phyloP scores from a whole-genome alignment of 2,888 invertebrate species.

The Hypselothyrea guttata region DNA sequence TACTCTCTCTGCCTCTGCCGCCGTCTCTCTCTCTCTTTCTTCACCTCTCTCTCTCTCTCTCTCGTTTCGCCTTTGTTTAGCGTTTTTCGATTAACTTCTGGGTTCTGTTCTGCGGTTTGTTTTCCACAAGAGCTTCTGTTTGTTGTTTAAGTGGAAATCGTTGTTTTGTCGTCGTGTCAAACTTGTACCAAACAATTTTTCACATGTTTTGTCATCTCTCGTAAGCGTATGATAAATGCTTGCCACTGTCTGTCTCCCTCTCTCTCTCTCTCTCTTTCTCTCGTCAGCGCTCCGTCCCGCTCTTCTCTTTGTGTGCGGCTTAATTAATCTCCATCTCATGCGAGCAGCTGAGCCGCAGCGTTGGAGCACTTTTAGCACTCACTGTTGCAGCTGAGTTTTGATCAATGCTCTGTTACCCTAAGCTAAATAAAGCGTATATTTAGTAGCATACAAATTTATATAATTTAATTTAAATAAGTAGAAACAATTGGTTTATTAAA shows the following conservation, averaged over 20 bases:
- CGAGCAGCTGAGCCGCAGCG: constrained; percentile 29
- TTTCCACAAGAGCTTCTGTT: constrained; percentile 60
- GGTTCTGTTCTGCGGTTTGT: constrained; percentile 59
- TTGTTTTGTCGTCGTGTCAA: constrained; percentile 73
- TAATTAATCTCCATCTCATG: constrained; percentile 58
- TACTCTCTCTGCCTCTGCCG: constrained; percentile 7
- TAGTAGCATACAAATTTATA: constrained; percentile 11
- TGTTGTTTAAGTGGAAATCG: constrained; percentile 77
- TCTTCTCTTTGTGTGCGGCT: constrained; percentile 28
- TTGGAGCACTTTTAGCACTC: too few species aligned
- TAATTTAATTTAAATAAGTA: too few species aligned
- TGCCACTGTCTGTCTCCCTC: constrained; percentile 1
- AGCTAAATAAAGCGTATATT: too few species aligned
- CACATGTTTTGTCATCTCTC: constrained; percentile 44
- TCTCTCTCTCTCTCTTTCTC: too few species aligned
- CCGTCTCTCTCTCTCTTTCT: neutral
- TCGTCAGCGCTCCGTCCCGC: too few species aligned
- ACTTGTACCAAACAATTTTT: constrained; percentile 64
- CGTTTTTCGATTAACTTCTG: constrained; percentile 78
- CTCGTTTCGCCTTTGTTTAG: constrained; percentile 57
- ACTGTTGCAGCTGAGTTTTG: constrained; percentile 30
- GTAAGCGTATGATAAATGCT: constrained; percentile 27
- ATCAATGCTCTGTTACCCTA: too few species aligned
- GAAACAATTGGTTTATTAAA: too few species aligned
- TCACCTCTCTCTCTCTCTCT: constrained; percentile 1